Base-by-base conservation (phyloP, 2,888 invertebrate species). In the Galeruca laticollis region DNA sequence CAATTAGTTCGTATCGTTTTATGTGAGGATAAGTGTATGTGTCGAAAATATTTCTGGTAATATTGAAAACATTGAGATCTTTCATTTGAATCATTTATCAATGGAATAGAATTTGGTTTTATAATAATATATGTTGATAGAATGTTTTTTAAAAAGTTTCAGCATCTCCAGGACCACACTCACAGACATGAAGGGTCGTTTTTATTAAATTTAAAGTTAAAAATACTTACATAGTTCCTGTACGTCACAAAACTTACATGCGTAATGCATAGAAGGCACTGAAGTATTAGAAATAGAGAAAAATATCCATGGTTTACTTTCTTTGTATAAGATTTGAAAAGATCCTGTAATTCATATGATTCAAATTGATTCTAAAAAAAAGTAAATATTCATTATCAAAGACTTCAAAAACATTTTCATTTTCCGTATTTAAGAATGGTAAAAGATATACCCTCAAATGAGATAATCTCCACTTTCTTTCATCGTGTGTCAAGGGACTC, bases 261-360 rank as follows among this genome's bases (percentile, higher is more conserved):
- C 1, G 87, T 84, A 3, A 89, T 84, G 51, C 91, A 90, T 62
- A 94, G 88, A 43, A 90, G 81, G 66, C 91, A 86, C 80, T 93
- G 90, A 60, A 94, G 86, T 21, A 92, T 87, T 73, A 94, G 88
- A 84, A 93, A 94, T 69, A 94, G 89, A 72, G 92, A 91, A 73
- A 94, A 90, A 76, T 94, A 92, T 62, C 93, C 93, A 84, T 93
- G 91, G 80, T 92, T 92, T 71, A 95, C 86, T 78, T 94, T 91
- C 77, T 92, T 90, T 76, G 92, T 93, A 81, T 95, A 95, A 73
- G 89, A 88, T 74, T 90, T 88, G 83, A 93, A 95, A 49, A 94
- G 87, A 61, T 90, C 89, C 84, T 94, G 93, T 73, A 95, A 85
- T 81, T 91, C 90, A 80, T 93, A 90, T 76, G 92, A 90, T 79